Evolutionary conservation across 2,797 vertebrate genomes (phyloP).

Genomic region (Anas flavirostris): DNA sequence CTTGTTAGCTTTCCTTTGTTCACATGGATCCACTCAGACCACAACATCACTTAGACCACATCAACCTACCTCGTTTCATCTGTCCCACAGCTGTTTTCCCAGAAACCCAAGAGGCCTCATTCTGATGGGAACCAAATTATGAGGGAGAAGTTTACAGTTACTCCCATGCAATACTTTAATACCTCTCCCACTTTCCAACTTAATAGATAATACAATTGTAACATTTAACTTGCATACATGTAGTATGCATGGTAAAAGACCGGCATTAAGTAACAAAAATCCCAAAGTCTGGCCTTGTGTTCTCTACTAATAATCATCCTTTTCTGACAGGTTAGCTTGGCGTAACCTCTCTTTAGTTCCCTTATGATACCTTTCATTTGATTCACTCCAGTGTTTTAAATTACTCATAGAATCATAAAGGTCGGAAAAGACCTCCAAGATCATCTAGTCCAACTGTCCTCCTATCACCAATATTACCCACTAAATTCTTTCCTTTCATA

Average conservation of each 20-base stretch:
- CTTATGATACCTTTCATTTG: neutral
- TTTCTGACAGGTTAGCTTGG: neutral
- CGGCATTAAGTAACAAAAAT: neutral
- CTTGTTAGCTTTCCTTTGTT: neutral
- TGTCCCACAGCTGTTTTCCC: neutral
- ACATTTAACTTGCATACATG: neutral
- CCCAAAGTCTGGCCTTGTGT: neutral
- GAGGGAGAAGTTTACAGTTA: neutral
- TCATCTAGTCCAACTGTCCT: too few species aligned
- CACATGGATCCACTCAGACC: neutral
- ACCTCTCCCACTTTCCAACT: neutral
- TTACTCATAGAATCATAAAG: neutral
- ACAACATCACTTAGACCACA: neutral
- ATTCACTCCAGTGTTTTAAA: neutral
- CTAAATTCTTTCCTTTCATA: neutral
- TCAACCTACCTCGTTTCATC: neutral
- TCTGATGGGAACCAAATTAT: conserved; percentile 17
- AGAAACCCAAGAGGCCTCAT: neutral
- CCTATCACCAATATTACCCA: too few species aligned
- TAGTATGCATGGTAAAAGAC: neutral
- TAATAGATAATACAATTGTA: neutral
- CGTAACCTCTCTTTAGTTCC: neutral
- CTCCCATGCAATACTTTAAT: neutral
- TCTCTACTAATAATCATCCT: neutral
- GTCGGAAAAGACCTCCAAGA: too few species aligned